phyloP scores from a whole-genome alignment of 2,113 vertebrate genomes.

The Bubo scandiacus region DNA sequence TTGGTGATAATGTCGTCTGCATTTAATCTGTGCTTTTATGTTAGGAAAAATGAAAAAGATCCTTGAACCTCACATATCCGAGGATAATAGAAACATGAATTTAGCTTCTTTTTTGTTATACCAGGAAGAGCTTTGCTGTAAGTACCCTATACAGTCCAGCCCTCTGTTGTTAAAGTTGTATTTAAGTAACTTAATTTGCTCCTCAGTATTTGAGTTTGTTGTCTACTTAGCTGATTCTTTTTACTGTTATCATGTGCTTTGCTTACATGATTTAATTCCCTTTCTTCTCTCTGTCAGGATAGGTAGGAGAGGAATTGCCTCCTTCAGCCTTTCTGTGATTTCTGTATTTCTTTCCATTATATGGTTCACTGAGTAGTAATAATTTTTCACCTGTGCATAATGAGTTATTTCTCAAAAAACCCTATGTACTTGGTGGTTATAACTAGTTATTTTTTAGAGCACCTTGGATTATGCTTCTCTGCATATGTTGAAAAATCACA shows the following conservation, averaged over 20 bases:
- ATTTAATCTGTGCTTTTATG: neutral
- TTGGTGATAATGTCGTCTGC: neutral
- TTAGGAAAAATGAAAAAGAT: neutral
- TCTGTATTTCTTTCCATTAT: neutral
- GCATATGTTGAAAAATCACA: neutral
- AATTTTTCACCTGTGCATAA: neutral
- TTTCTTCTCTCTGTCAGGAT: neutral
- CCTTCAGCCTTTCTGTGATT: neutral
- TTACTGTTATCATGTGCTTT: neutral
- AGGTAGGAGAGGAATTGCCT: neutral
- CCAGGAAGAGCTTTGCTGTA: neutral
- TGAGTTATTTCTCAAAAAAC: neutral
- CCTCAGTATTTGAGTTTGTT: neutral
- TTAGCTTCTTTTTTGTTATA: neutral
- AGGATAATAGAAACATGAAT: neutral
- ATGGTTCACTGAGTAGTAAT: neutral
- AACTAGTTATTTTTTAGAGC: neutral
- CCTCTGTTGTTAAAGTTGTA: neutral
- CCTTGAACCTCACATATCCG: neutral
- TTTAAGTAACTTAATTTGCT: neutral
- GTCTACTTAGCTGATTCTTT: neutral
- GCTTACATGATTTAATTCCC: neutral
- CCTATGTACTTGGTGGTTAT: neutral
- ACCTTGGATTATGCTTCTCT: neutral
- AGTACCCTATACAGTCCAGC: neutral